Base-by-base conservation (phyloP, 2,113 vertebrate genomes). In the Melanerpes formicivorus region DNA sequence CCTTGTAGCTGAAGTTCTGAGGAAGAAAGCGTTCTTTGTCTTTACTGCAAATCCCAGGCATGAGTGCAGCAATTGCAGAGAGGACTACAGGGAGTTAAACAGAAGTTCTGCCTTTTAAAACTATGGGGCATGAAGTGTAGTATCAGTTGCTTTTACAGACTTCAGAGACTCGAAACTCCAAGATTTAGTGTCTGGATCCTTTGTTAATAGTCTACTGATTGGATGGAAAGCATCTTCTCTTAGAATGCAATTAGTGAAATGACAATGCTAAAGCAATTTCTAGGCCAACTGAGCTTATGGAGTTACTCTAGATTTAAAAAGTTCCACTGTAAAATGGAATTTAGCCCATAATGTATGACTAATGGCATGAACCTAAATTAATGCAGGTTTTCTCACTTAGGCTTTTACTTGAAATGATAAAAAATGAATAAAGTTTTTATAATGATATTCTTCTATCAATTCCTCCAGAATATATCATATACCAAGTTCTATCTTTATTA, bases 191-290 rank as follows among this genome's bases (percentile, higher is more conserved):
- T 60, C 82, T 91, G 60, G 30, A 80, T 93, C 44, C 70, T 75
- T 46, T 82, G 55, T 59, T 94, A 90, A 76, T 72, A 87, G 29
- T 73, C 44, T 85, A 44, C 84, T 63, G 81, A 87, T 90, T 1
- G 0, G 42, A 83, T 34, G 5, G 62, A 86, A 90, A 91, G 65
- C 58, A 62, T 78, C 91, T 90, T 90, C 88, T 95, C 62, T 34
- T 65, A 74, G 30, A 15, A 87, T 59, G 18, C 52, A 93, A 93
- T 93, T 93, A 92, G 56, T 26, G 86, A 87, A 85, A 90, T 25
- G 75, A 76, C 65, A 88, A 75, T 69, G 17, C 69, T 89, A 93
- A 92, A 73, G 62, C 44, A 93, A 85, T 87, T 91, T 95, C 30
- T 80, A 82, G 67, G 76, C 23, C 52, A 87, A 60, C 74, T 74